Base-by-base conservation (phyloP, 2,888 invertebrate genomes). In the Leptinotarsa tumamoca region DNA sequence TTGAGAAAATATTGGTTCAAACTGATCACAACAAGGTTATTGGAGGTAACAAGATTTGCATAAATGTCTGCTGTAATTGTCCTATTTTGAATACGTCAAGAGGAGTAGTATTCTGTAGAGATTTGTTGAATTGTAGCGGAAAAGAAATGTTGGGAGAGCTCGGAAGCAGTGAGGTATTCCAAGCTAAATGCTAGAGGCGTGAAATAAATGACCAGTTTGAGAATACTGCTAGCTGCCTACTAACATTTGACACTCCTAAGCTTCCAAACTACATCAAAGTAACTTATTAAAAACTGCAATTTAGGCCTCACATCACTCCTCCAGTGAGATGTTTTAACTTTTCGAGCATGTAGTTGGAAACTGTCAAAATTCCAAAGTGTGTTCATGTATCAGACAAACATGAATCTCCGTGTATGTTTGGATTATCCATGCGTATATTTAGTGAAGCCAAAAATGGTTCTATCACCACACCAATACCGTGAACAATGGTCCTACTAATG, bases 91-190 rank as follows among this genome's bases (percentile, higher is more conserved):
- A 43, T 43, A 43, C 43, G 43, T 67, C 67, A 3, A 67, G 18
- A 67, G 18, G 23, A 23, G 13, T 15, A n/a, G 18, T 58, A 58
- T 58, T 21, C 14, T 21, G 58, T 58, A 21, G 21, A 18, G 58
- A 58, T 15, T 23, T 13, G 14, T 15, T 58, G 58, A 58, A 58
- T 23, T 21, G 14, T 21, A 58, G 21, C 13, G 14, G 21, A 49
- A 17, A 68, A 61, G 56, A 58, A 70, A 70, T 70, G 58, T 21
- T 58, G 17, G 49, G 21, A 33, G 70, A 70, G 49, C n/a, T 70
- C 14, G 18, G 13, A 17, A 14, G 5, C 15, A 56, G n/a, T n/a
- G 70, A 50, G 14, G 70, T 58, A 56, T 58, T 15, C n/a, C 33
- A 15, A 33, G 58, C 49, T n/a, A 58, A 23, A 58, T 10, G 61